These are phyloP conservation scores for Drosophila paracracens DNA, from an alignment of 2,888 invertebrate species.

Conservation along the genomic window DNA sequence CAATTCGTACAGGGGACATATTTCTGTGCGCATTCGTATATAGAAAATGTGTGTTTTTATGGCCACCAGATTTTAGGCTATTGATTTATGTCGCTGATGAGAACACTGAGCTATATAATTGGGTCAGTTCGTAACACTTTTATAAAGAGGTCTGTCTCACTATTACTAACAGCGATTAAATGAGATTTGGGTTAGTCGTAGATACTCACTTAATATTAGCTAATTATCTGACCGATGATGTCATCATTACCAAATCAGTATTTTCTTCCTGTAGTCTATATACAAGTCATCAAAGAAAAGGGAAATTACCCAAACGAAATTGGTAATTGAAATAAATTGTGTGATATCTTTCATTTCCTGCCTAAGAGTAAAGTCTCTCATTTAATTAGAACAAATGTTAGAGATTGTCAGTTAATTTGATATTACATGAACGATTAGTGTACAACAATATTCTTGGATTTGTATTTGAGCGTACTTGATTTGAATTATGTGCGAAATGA, in stretches of 20 bases:
- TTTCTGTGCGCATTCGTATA: constrained; percentile 14
- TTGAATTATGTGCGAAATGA: neutral
- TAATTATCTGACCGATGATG: constrained; percentile 52
- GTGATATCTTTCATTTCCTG: constrained; percentile 29
- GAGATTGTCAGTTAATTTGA: constrained; percentile 10
- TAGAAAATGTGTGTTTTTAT: constrained; percentile 17
- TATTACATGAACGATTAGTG: constrained; percentile 6
- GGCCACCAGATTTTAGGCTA: constrained; percentile 4
- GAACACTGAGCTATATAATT: neutral
- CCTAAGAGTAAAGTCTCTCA: constrained; percentile 17
- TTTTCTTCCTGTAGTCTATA: constrained; percentile 14
- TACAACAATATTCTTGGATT: constrained; percentile 1
- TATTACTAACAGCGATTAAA: neutral
- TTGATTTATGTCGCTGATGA: neutral
- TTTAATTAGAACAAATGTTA: constrained; percentile 33
- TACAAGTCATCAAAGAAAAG: constrained; percentile 25
- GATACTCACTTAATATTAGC: constrained; percentile 1
- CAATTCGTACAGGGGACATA: constrained; percentile 13
- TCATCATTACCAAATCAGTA: constrained; percentile 47
- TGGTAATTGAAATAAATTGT: constrained; percentile 66
- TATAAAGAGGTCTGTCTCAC: neutral
- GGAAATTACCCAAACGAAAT: constrained; percentile 50
- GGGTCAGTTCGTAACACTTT: neutral
- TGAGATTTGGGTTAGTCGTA: neutral
- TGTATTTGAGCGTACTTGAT: constrained; percentile 3